Evolutionary conservation across 2,888 invertebrate genomes (phyloP).

Genomic region (Sialis fuliginosa): DNA sequence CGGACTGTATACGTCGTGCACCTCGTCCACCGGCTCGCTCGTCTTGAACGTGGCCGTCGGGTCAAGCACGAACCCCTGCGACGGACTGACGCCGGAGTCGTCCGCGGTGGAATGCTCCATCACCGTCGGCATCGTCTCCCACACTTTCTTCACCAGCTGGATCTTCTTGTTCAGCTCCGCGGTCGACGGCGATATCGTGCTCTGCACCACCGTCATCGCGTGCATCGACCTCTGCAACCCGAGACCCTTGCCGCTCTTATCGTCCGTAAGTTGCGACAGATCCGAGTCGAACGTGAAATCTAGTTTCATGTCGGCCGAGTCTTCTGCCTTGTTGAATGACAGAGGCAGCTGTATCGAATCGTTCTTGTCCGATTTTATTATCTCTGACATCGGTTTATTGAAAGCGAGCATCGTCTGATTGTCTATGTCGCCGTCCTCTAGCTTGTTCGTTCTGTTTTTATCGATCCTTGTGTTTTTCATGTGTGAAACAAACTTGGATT

Average conservation of each 20-base stretch:
- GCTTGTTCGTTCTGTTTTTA: constrained; percentile 30
- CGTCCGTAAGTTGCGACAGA: constrained; percentile 54
- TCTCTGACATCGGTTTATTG: constrained; percentile 28
- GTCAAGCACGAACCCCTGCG: constrained; percentile 22
- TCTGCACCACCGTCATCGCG: constrained; percentile 37
- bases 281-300: constrained; percentile 83
- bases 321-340: constrained; percentile 51
- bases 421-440: constrained; percentile 31
- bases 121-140: constrained; percentile 60
- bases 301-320: constrained; percentile 73
- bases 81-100: constrained; percentile 17
- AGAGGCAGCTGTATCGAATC: constrained; percentile 42
- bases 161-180: constrained; percentile 89
- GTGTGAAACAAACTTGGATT: constrained; percentile 38
- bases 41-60: constrained; percentile 23
- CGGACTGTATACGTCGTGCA: constrained; percentile 32
- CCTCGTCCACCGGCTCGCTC: constrained; percentile 25
- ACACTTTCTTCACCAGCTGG: constrained; percentile 80
- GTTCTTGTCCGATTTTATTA: constrained; percentile 23
- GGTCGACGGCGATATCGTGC: constrained; percentile 60
- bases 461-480: constrained; percentile 28
- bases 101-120: constrained; percentile 37
- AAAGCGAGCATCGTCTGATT: constrained; percentile 25
- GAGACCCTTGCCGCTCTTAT: constrained; percentile 36
- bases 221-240: constrained; percentile 40